A percentile compares a stretch with the other conserved stretches of the same genome.
phyloP scores from a whole-genome alignment of 2,888 invertebrate species.

The Drosophila atripex region DNA sequence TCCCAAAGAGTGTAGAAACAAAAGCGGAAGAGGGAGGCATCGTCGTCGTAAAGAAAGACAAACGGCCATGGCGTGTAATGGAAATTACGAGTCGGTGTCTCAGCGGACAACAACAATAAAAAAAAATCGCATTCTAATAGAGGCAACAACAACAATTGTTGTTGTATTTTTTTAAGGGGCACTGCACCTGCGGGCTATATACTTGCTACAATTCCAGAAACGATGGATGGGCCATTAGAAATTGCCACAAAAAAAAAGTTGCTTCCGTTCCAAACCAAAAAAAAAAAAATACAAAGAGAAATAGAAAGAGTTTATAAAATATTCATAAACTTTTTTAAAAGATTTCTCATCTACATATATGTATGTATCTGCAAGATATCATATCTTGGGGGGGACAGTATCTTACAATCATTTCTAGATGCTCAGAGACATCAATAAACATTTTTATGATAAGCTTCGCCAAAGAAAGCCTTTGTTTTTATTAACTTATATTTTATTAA shows the following conservation, averaged over 20 bases:
- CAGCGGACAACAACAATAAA: conserved; percentile 56
- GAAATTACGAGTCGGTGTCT: conserved; percentile 63
- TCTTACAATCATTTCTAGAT: neutral
- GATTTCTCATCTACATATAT: neutral
- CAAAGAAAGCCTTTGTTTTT: neutral
- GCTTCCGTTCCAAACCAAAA: conserved; percentile 62
- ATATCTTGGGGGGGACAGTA: neutral
- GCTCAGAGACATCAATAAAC: neutral
- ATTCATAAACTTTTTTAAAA: neutral
- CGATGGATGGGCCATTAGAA: conserved; percentile 55
- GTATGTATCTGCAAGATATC: neutral
- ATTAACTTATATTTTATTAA: neutral
- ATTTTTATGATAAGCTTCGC: neutral
- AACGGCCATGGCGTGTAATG: conserved; percentile 65
- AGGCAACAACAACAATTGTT: conserved; percentile 10
- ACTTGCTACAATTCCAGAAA: conserved; percentile 8
- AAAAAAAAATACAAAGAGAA: conserved; percentile 4
- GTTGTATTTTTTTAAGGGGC: conserved; percentile 8
- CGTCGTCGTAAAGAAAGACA: conserved; percentile 60
- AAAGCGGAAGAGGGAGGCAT: conserved; percentile 15
- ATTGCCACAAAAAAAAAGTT: conserved; percentile 60
- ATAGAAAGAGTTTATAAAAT: neutral
- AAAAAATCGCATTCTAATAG: conserved; percentile 66
- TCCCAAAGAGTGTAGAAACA: neutral
- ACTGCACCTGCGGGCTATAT: conserved; percentile 62